phyloP scores from a whole-genome alignment of 2,113 vertebrate genomes.

The Lasiurus borealis region DNA sequence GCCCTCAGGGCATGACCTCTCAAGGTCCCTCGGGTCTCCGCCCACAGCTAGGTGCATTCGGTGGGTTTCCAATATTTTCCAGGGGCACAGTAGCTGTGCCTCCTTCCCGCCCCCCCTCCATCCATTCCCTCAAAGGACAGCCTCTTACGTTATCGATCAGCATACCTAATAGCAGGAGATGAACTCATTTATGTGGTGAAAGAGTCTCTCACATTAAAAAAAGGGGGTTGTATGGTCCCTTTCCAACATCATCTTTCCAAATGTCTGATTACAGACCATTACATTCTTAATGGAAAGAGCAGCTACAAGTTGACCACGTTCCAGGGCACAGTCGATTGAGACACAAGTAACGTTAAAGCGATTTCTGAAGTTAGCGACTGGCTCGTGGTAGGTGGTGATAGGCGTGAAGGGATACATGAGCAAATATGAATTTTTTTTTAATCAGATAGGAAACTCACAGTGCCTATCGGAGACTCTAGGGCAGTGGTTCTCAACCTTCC shows the following conservation, averaged over 20 bases:
- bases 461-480: background rate
- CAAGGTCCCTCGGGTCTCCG: background rate
- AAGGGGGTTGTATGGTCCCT: background rate
- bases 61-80: background rate
- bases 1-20: background rate
- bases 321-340: background rate
- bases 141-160: background rate
- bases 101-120: background rate
- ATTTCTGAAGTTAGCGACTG: background rate
- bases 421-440: background rate
- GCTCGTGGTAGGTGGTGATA: background rate
- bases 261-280: background rate
- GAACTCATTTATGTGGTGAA: background rate
- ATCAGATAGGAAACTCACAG: background rate
- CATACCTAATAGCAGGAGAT: background rate
- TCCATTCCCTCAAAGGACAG: background rate
- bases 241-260: background rate
- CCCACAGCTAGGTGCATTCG: background rate
- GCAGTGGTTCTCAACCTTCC: no score
- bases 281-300: background rate
- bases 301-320: background rate
- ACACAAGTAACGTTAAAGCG: background rate
- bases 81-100: background rate
- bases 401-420: background rate
- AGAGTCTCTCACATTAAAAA: slow-evolving; percentile 8